Percentiles rank a stretch among this genome's conserved stretches.
phyloP scores from a whole-genome alignment of 2,113 vertebrate genomes.

The Bambusicola thoracicus region DNA sequence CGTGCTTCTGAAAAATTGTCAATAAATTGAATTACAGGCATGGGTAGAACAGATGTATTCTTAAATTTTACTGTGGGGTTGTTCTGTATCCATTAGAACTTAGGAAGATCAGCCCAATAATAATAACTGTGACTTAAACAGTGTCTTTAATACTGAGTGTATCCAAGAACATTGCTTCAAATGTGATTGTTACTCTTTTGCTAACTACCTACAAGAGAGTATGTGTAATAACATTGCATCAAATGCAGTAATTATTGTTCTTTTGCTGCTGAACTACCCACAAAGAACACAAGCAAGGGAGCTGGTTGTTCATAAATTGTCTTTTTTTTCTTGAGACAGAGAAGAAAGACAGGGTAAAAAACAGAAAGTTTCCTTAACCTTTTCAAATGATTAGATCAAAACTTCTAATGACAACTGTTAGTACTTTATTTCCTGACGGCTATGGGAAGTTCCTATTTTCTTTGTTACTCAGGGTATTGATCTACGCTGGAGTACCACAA shows the following conservation, averaged over 20 bases:
- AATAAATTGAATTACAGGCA: background rate
- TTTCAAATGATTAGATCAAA: background rate
- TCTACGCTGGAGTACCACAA: background rate
- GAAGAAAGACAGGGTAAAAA: background rate
- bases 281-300: background rate
- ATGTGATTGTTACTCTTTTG: background rate
- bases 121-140: background rate
- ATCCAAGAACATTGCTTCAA: background rate
- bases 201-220: background rate
- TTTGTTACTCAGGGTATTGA: background rate
- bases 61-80: background rate
- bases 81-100: background rate
- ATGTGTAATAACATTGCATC: background rate
- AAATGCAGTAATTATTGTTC: background rate
- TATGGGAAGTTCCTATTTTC: background rate
- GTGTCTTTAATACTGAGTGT: background rate
- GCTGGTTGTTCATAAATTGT: background rate
- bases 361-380: background rate
- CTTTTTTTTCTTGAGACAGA: background rate
- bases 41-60: background rate
- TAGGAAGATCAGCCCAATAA: background rate
- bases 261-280: background rate
- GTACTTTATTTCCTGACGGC: background rate
- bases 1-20: background rate
- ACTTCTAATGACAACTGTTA: background rate